Percentiles rank a stretch among this genome's conserved stretches.
phyloP scores from a whole-genome alignment of 2,113 vertebrate genomes.

The Phasianus colchicus region DNA sequence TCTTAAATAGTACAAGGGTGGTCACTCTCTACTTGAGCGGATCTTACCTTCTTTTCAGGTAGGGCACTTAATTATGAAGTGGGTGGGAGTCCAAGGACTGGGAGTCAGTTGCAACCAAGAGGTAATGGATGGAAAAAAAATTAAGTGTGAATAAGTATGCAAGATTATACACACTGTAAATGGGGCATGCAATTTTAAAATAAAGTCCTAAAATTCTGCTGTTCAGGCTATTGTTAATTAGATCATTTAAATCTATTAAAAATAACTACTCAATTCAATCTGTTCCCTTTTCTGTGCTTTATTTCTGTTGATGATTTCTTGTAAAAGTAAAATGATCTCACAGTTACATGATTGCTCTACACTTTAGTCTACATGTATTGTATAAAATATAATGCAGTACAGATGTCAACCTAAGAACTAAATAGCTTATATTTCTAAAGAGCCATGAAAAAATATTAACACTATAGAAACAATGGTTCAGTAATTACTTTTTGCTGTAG shows the following conservation, averaged over 20 bases:
- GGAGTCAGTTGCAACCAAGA: background rate
- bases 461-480: slow-evolving; percentile 80
- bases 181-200: slow-evolving; percentile 62
- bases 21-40: background rate
- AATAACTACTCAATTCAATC: slow-evolving; percentile 60
- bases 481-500: slow-evolving; percentile 83
- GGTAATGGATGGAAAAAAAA: slow-evolving; percentile 41
- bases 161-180: slow-evolving; percentile 59
- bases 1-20: background rate
- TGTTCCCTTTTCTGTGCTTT: slow-evolving; percentile 62
- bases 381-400: slow-evolving; percentile 80
- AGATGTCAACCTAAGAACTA: slow-evolving; percentile 78
- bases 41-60: slow-evolving; percentile 27
- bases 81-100: background rate
- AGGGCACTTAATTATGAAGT: background rate
- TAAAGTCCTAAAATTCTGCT: slow-evolving; percentile 66
- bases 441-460: slow-evolving; percentile 81
- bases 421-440: slow-evolving; percentile 82
- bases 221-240: slow-evolving; percentile 72
- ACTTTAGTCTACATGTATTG: slow-evolving; percentile 73
- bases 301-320: slow-evolving; percentile 74
- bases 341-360: slow-evolving; percentile 65
- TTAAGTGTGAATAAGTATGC: slow-evolving; percentile 24
- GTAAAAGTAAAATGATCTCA: slow-evolving; percentile 70
- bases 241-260: slow-evolving; percentile 70